These are phyloP conservation scores for Mesorhabditis spiculigera DNA, from an alignment of 2,888 invertebrate genomes.

Conservation along the genomic window DNA sequence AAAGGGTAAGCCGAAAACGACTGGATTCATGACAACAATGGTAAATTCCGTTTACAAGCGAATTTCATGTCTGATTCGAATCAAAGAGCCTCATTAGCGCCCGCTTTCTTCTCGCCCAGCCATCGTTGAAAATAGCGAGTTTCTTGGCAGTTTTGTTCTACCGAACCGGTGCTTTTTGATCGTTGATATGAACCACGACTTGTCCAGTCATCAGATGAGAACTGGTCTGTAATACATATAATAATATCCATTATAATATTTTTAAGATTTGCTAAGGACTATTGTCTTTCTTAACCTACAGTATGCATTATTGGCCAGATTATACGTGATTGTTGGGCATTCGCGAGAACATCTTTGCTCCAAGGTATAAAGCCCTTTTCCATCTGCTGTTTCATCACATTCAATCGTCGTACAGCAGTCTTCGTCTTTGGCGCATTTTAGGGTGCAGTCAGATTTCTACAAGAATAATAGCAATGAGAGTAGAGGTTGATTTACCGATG, in stretches of 20 bases:
- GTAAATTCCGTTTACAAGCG: no score
- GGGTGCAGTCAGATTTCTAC: not conserved
- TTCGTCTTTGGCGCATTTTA: not conserved
- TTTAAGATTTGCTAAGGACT: not conserved
- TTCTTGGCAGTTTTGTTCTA: not conserved
- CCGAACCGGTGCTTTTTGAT: not conserved
- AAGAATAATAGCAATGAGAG: no score
- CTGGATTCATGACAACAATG: no score
- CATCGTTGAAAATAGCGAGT: conserved; percentile 2
- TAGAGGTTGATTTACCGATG: no score
- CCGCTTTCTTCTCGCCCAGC: not conserved
- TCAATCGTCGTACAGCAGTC: conserved; percentile 10
- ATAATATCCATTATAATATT: not conserved
- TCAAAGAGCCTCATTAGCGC: no score
- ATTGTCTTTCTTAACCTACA: not conserved
- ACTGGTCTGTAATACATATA: not conserved
- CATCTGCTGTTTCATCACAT: conserved; percentile 23
- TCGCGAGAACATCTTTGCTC: conserved; percentile 2
- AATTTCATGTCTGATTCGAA: no score
- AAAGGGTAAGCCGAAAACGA: no score
- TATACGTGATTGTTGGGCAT: not conserved
- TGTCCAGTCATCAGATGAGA: conserved; percentile 1
- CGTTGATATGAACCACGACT: not conserved
- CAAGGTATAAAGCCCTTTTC: conserved; percentile 23
- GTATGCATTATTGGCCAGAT: not conserved